Base-by-base conservation (phyloP, 1,140 invertebrate genomes). In the Hypothenemus hampei region DNA sequence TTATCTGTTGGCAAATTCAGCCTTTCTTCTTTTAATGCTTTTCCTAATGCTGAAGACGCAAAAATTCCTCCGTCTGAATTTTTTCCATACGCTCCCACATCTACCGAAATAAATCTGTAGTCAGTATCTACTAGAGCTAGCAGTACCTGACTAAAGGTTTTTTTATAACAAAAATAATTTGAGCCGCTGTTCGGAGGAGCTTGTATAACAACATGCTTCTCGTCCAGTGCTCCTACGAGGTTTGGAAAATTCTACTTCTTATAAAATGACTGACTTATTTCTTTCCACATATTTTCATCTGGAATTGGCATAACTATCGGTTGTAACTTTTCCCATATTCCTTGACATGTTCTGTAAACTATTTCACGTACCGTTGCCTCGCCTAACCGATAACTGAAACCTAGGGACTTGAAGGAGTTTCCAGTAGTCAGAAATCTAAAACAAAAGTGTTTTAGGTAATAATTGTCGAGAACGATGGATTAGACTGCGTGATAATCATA, bases 171-270 rank as follows among this genome's bases (percentile, higher is more conserved):
- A 48, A 63, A 73, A 60, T 60, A 76, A 5, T 59, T 39, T 3
- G 64, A 61, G 39, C 74, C 73, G 40, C 62, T 63, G 35, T 66
- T 67, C 13, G 46, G 19, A 33, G 72, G 73, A 46, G 60, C 58
- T 45, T 58, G 23, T 58, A 73, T 65, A 36, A 47, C 60, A 3
- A 74, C 60, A 61, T 75, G 72, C 62, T 75, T 76, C 8, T 71
- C 74, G 61, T 77, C 72, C 15, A 79, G 54, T 4, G 72, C 69
- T n/a, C 73, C 72, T 22, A 75, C 44, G 58, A 73, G 76, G 41
- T 72, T 65, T 15, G 56, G 37, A 48, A 31, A 60, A 15, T 60
- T 57, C 48, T 69, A 72, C 37, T 52, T 45, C 31, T 39, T 29
- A 15, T 45, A 26, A 62, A 67, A 71, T 15, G 55, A 57, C 13